Evolutionary conservation across 1,140 invertebrate genomes (phyloP).

Genomic region (Temnothorax curvispinosus): DNA sequence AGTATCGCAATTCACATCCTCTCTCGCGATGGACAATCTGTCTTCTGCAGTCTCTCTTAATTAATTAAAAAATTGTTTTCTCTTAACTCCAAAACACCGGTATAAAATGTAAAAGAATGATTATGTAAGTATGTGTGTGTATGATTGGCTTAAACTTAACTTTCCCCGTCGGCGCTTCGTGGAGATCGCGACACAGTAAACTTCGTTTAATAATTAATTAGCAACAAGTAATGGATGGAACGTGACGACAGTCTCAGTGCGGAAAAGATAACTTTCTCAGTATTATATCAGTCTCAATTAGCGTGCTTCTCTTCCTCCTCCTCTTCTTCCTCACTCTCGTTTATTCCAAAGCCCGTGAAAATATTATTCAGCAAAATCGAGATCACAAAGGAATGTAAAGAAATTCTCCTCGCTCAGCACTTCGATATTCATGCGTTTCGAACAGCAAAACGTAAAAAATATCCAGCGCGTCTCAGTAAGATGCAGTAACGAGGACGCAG

Average conservation of each 20-base stretch:
- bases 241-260: conserved; percentile 74
- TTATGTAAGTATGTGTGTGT: not conserved
- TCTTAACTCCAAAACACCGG: conserved; percentile 59
- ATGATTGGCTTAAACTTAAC: conserved; percentile 68
- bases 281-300: conserved; percentile 71
- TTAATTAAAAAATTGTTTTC: conserved; percentile 43
- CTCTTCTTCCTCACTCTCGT: conserved; percentile 9
- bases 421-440: not conserved
- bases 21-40: not conserved
- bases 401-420: not conserved
- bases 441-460: not conserved
- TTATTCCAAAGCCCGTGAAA: conserved; percentile 11
- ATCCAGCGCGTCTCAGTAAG: not conserved
- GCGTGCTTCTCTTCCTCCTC: not conserved
- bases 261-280: conserved; percentile 72
- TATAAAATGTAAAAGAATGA: conserved; percentile 72
- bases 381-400: conserved; percentile 22
- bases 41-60: not conserved
- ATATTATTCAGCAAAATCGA: conserved; percentile 64
- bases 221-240: conserved; percentile 78
- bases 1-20: conserved; percentile 37
- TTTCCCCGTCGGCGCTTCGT: not conserved
- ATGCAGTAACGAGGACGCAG: not conserved
- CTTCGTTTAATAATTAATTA: conserved; percentile 69
- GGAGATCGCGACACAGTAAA: conserved; percentile 18